These are phyloP conservation scores for Deilephila elpenor DNA, from an alignment of 2,888 invertebrate genomes.

Conservation along the genomic window DNA sequence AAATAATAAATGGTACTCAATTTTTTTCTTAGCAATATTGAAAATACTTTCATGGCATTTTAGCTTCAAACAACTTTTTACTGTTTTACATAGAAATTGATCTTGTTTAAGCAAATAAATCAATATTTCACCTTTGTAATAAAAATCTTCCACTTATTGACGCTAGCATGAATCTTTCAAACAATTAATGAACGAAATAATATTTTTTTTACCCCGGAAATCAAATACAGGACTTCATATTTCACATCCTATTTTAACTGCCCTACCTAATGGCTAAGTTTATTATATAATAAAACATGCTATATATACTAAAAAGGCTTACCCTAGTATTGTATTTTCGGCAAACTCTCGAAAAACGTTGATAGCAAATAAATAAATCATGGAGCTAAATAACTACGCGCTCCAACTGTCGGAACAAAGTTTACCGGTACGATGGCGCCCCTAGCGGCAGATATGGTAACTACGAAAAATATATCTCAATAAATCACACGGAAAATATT, in stretches of 20 bases:
- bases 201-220: not conserved
- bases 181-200: not conserved
- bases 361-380: slow-evolving; percentile 21
- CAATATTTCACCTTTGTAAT: too few species aligned
- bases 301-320: not conserved
- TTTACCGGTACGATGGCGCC: slow-evolving; percentile 9
- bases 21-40: too few species aligned
- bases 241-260: not conserved
- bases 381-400: slow-evolving; percentile 1
- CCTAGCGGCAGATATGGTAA: slow-evolving; percentile 4
- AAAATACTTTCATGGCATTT: too few species aligned
- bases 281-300: not conserved
- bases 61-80: too few species aligned
- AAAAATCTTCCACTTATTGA: too few species aligned
- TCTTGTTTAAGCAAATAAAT: too few species aligned
- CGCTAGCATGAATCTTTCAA: too few species aligned
- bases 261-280: not conserved
- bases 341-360: not conserved
- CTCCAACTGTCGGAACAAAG: slow-evolving; percentile 8
- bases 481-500: not conserved
- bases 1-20: not conserved
- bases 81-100: too few species aligned
- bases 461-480: not conserved
- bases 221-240: not conserved
- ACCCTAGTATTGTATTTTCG: not conserved